Percentiles rank a stretch among this genome's conserved stretches.
Conservation (phyloP, 2,888 invertebrate genomes). For the Baronia brevicornis region DNA sequence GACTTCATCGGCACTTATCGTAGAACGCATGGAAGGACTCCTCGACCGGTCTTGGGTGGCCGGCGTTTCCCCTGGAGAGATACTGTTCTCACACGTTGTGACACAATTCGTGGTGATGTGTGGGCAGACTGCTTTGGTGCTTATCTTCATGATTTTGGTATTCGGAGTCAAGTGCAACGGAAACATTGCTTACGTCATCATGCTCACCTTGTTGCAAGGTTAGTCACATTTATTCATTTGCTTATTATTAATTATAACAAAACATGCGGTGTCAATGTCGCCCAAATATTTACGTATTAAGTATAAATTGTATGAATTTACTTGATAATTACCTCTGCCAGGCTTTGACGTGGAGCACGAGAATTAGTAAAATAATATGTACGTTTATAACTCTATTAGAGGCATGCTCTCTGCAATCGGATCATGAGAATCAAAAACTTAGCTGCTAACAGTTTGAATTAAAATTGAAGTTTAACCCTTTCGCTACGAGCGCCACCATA, state of each 20-base stretch:
- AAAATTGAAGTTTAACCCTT: no score
- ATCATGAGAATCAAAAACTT: no score
- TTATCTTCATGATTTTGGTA: slow-evolving; percentile 93
- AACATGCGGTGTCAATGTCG: no score
- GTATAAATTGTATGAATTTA: no score
- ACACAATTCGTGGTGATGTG: slow-evolving; percentile 97
- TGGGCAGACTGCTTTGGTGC: slow-evolving; percentile 92
- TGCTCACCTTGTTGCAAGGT: slow-evolving; percentile 91
- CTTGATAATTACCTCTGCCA: no score
- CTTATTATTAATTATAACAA: not conserved
- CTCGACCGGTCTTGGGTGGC: slow-evolving; percentile 96
- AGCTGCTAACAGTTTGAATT: no score
- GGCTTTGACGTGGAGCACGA: no score
- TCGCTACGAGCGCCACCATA: no score
- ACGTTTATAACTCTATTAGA: no score
- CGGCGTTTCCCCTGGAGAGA: slow-evolving; percentile 93
- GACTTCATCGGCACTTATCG: slow-evolving; percentile 93
- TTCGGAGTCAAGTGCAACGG: slow-evolving; percentile 94
- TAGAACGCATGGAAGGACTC: slow-evolving; percentile 92
- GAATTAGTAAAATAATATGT: no score
- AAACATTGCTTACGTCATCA: slow-evolving; percentile 87
- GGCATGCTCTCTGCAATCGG: no score
- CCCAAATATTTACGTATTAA: no score
- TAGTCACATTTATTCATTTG: slow-evolving; percentile 15
- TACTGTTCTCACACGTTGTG: slow-evolving; percentile 93